A percentile compares a stretch with the other conserved stretches of the same genome.
These are phyloP conservation scores for Lobophora halterata DNA, from an alignment of 2,888 invertebrate species.

Conservation along the genomic window DNA sequence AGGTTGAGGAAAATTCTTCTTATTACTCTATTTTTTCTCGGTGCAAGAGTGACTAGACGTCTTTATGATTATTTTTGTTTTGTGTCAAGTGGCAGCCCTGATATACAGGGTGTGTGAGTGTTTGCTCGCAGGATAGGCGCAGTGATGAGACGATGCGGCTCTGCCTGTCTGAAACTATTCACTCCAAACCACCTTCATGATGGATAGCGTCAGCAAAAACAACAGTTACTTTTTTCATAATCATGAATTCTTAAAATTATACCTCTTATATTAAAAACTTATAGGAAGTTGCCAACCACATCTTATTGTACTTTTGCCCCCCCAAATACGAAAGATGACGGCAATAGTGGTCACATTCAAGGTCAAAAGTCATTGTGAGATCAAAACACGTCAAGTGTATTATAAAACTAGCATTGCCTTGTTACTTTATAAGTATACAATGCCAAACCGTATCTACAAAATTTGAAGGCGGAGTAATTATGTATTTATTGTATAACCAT, in stretches of 20 bases:
- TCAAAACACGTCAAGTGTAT: conserved; percentile 12
- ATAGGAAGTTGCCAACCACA: too few species aligned
- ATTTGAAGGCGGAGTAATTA: too few species aligned
- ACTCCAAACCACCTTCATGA: conserved; percentile 43
- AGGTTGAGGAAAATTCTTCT: too few species aligned
- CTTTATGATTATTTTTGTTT: not conserved
- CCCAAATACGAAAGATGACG: conserved; percentile 24
- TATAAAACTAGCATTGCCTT: conserved; percentile 19
- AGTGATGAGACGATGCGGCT: conserved; percentile 61
- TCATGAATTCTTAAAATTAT: too few species aligned
- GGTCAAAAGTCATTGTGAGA: conserved; percentile 24
- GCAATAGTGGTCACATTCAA: conserved; percentile 30
- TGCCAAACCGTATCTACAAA: too few species aligned
- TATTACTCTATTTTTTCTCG: too few species aligned
- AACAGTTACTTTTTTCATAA: too few species aligned
- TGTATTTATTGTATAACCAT: too few species aligned
- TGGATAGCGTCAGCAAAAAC: conserved; percentile 1
- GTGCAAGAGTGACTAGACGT: not conserved
- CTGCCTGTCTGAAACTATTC: conserved; percentile 59
- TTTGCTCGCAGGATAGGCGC: conserved; percentile 67
- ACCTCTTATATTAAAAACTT: too few species aligned
- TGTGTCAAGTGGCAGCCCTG: conserved; percentile 12
- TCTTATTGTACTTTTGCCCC: not conserved
- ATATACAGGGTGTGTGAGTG: conserved; percentile 43
- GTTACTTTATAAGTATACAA: too few species aligned